A percentile compares a stretch with the other conserved stretches of the same genome.
phyloP scores from a whole-genome alignment of 1,140 invertebrate species.

The Drosophila albomicans region DNA sequence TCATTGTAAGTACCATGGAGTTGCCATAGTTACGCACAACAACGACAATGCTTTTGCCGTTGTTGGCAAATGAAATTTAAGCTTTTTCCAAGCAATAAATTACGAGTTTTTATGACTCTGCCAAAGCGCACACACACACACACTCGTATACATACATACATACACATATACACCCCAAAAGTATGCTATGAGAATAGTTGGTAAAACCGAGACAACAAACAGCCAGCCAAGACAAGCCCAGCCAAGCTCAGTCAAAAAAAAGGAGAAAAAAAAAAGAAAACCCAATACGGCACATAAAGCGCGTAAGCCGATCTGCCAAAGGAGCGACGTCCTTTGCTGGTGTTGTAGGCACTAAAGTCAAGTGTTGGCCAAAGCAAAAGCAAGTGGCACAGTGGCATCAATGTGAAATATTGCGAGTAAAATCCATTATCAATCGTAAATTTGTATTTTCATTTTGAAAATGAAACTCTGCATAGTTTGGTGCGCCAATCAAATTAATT shows the following conservation, averaged over 20 bases:
- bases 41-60: slow-evolving; percentile 70
- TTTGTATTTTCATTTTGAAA: background rate
- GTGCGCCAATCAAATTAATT: background rate
- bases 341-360: slow-evolving; percentile 64
- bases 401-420: background rate
- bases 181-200: slow-evolving; percentile 68
- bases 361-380: slow-evolving; percentile 58
- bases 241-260: slow-evolving; percentile 1
- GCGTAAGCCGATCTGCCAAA: slow-evolving; percentile 76
- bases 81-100: slow-evolving; percentile 83
- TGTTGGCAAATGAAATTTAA: slow-evolving; percentile 83
- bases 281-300: slow-evolving; percentile 69
- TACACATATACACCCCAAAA: slow-evolving; percentile 32
- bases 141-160: slow-evolving; percentile 38
- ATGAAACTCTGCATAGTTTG: no score
- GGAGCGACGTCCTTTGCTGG: slow-evolving; percentile 58
- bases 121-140: slow-evolving; percentile 52
- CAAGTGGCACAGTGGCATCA: slow-evolving; percentile 46
- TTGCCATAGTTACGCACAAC: slow-evolving; percentile 65
- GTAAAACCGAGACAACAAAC: slow-evolving; percentile 48
- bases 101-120: slow-evolving; percentile 82
- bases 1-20: slow-evolving; percentile 36
- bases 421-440: background rate
- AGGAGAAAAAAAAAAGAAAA: slow-evolving; percentile 27
- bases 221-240: slow-evolving; percentile 20